Evolutionary conservation across 2,888 invertebrate genomes (phyloP).

Genomic region (Phanerotoma sp.): DNA sequence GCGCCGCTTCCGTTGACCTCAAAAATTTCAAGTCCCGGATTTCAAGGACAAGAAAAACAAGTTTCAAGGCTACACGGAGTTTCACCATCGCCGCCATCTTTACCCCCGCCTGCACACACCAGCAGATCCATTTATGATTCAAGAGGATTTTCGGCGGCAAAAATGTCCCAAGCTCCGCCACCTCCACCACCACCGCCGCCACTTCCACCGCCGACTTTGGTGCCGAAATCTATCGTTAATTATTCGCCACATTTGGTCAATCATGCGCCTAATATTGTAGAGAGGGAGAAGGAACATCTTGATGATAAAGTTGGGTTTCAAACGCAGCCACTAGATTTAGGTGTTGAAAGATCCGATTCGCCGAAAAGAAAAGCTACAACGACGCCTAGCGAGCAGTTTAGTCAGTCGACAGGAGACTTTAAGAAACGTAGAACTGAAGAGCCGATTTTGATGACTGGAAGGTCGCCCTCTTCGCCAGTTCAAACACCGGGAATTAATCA

Average conservation of each 20-base stretch:
- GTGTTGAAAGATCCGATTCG: slow-evolving; percentile 61
- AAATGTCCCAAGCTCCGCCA: slow-evolving; percentile 33
- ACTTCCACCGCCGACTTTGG: slow-evolving; percentile 32
- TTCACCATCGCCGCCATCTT: slow-evolving; percentile 59
- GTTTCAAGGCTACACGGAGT: slow-evolving; percentile 60
- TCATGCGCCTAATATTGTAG: no score
- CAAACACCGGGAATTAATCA: no score
- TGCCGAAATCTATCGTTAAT: slow-evolving; percentile 47
- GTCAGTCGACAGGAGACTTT: slow-evolving; percentile 61
- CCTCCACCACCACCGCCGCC: slow-evolving; percentile 57
- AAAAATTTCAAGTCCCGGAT: slow-evolving; percentile 59
- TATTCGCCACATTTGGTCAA: slow-evolving; percentile 45
- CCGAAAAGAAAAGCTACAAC: slow-evolving; percentile 67
- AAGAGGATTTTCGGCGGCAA: slow-evolving; percentile 45
- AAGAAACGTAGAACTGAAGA: slow-evolving; percentile 67
- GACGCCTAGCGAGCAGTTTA: slow-evolving; percentile 57
- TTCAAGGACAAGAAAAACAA: slow-evolving; percentile 58
- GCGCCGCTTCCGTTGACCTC: slow-evolving; percentile 63
- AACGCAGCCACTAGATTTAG: slow-evolving; percentile 78
- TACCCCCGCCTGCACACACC: slow-evolving; percentile 57
- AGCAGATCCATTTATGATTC: slow-evolving; percentile 58
- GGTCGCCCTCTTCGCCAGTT: no score
- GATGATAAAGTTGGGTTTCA: no score
- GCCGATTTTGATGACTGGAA: no score
- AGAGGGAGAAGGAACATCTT: no score